A percentile compares a stretch with the other conserved stretches of the same genome.
phyloP scores from a whole-genome alignment of 2,113 vertebrate genomes.

The Equus przewalskii region DNA sequence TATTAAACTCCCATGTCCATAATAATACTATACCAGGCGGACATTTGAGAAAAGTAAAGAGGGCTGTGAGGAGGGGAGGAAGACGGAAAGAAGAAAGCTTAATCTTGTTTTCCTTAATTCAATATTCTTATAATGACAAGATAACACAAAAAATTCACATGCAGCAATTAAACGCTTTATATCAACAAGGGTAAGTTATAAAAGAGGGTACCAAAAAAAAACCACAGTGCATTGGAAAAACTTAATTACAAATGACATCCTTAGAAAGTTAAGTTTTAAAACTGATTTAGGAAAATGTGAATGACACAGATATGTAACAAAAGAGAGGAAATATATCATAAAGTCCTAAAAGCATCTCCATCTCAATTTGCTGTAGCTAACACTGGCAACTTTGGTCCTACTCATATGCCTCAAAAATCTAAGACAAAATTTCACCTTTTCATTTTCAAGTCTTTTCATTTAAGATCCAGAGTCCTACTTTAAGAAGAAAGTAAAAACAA shows the following conservation, averaged over 20 bases:
- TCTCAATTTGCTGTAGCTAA: neutral
- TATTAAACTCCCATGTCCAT: neutral
- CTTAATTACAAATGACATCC: neutral
- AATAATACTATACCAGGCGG: neutral
- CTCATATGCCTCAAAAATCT: neutral
- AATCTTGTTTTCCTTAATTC: slow-evolving; percentile 6
- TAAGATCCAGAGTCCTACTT: slow-evolving; percentile 8
- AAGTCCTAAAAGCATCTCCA: neutral
- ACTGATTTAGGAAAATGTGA: neutral
- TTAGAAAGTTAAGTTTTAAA: slow-evolving; percentile 23
- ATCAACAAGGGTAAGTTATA: neutral
- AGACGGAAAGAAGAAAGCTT: neutral
- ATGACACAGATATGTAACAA: neutral
- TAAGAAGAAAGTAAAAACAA: slow-evolving; percentile 24
- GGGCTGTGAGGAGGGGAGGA: neutral
- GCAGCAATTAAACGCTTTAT: neutral
- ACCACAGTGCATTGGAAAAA: neutral
- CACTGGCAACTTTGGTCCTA: neutral
- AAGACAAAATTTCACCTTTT: slow-evolving; percentile 6
- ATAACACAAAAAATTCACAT: neutral
- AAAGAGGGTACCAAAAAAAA: slow-evolving; percentile 15
- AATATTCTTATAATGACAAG: neutral
- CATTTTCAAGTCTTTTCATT: neutral
- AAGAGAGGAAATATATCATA: neutral
- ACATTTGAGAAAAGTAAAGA: neutral